Percentiles rank a stretch among this genome's conserved stretches.
Evolutionary conservation across 92 coral and sea anemone genomes (phyloP).

Genomic region (Porites rus): DNA sequence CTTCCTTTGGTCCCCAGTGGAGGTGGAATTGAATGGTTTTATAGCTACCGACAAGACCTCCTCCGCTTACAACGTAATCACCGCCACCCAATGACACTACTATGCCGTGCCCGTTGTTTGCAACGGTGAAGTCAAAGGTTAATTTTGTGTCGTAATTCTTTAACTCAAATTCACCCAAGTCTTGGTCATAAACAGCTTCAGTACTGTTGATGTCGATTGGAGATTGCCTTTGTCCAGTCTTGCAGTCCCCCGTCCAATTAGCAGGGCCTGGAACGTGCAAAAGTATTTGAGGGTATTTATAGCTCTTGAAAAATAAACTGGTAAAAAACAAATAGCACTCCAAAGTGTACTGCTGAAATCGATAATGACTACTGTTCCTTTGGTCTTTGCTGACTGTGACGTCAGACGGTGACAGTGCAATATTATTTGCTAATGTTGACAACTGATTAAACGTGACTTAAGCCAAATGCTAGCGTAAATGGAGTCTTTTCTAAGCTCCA

Average conservation of each 20-base stretch:
- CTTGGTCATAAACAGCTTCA: background rate
- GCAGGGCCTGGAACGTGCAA: background rate
- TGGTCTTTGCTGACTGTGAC: no score
- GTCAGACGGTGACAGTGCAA: no score
- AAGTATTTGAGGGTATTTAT: no score
- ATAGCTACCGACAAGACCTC: constrained; percentile 60
- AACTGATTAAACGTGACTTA: no score
- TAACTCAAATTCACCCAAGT: constrained; percentile 28
- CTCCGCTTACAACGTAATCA: constrained; percentile 44
- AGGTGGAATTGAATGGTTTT: constrained; percentile 51
- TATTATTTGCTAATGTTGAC: no score
- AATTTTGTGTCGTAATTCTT: constrained; percentile 6
- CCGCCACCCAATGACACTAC: background rate
- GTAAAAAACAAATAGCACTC: no score
- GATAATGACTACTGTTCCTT: no score
- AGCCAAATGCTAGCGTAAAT: no score
- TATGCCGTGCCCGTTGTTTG: constrained; percentile 60
- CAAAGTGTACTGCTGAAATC: no score
- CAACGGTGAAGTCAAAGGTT: background rate
- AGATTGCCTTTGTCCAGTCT: constrained; percentile 20
- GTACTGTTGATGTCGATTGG: constrained; percentile 50
- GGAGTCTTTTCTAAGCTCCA: no score
- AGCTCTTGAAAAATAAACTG: no score
- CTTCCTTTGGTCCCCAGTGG: constrained; percentile 65
- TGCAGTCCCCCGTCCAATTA: constrained; percentile 13